Base-by-base conservation (phyloP, 2,113 vertebrate species). In the Calidris pygmaea region DNA sequence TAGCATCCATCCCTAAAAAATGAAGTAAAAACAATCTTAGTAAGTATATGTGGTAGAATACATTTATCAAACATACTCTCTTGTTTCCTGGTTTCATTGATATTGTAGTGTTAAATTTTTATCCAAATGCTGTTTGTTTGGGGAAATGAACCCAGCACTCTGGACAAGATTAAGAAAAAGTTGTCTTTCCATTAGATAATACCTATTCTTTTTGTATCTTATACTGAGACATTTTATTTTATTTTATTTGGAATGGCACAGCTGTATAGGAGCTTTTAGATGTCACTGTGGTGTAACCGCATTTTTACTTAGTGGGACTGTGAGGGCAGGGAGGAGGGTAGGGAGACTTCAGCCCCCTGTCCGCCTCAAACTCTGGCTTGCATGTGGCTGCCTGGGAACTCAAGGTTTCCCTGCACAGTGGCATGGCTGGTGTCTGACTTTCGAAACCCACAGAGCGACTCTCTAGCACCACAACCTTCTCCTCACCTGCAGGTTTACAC, bases 1-100 rank as follows among this genome's bases (percentile, higher is more conserved):
- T 7, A 55, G 95, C 96, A 32, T 96, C 90, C 97, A 98, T 98
- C 2, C 98, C 98, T 97, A 52, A 34, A 86, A 89, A 83, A 56
- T 74, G 67, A 24, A 74, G 16, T 50, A 29, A 66, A 68, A 3
- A 2, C 16, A 87, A 23, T 29, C 7, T 47, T 17, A 80, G 10
- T 47, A 70, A 62, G 23, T 50, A n/a, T 14, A 87, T 76, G 7
- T 5, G 22, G 8, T 30, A 66, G 39, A 63, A 30, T 35, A 27
- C 45, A 81, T 88, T 43, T 16, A 45, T 60, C 12, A 78, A 53
- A 79, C 12, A 21, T 7, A 45, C 1, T 21, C 86, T 20, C 15
- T 45, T 52, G 2, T 82, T 93, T 79, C 39, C 34, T 73, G 23
- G 4, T 76, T 91, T 82, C 63, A 41, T 14, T 66, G 37, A 37